A percentile compares a stretch with the other conserved stretches of the same genome.
These are phyloP conservation scores for Catharus fuscescens DNA, from an alignment of 2,113 vertebrate species.

Conservation along the genomic window DNA sequence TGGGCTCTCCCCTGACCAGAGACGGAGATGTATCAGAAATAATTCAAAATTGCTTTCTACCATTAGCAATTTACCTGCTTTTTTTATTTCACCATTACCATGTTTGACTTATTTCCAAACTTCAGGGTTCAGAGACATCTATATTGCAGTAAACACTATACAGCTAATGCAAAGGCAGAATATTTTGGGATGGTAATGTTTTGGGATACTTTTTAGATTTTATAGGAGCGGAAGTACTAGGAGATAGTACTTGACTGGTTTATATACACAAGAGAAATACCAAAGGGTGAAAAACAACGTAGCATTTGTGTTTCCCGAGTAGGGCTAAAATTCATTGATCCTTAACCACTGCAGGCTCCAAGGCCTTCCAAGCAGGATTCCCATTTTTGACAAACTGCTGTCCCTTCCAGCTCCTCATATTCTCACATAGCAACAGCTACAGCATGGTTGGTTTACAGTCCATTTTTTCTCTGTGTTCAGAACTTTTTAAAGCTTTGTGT, in stretches of 20 bases:
- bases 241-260: neutral
- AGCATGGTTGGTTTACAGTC: rapidly evolving
- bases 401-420: neutral
- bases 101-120: neutral
- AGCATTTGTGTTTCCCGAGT: neutral
- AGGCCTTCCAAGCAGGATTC: neutral
- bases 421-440: neutral
- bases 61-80: neutral
- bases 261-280: neutral
- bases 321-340: neutral
- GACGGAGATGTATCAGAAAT: neutral
- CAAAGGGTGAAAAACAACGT: neutral
- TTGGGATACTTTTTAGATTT: neutral
- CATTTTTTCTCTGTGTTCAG: neutral
- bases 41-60: neutral
- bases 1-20: neutral
- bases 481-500: neutral
- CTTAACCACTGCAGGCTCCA: neutral
- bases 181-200: neutral
- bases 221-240: neutral
- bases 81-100: neutral
- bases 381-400: rapidly evolving
- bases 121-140: neutral
- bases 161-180: neutral
- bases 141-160: neutral